Conservation (phyloP, 2,888 invertebrate species). For the Parasteatoda lunata region DNA sequence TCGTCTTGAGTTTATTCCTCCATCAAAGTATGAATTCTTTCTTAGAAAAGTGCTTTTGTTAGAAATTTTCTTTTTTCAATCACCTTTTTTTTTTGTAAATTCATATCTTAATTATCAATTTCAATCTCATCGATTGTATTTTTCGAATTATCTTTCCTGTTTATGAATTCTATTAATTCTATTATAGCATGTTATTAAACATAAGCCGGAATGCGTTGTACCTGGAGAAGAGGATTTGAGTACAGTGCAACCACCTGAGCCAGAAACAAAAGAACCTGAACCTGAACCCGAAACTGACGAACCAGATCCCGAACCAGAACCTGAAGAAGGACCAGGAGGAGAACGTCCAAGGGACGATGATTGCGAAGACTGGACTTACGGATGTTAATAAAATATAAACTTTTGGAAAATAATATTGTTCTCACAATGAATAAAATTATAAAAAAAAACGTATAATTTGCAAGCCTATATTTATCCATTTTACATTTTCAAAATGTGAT, state of each 20-base stretch:
- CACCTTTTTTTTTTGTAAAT: too few relatives aligned
- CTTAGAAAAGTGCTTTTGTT: too few relatives aligned
- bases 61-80: too few relatives aligned
- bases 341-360: constrained; percentile 39
- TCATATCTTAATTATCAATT: too few relatives aligned
- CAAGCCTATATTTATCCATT: neutral
- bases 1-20: too few relatives aligned
- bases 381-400: constrained; percentile 12
- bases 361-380: constrained; percentile 36
- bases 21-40: too few relatives aligned
- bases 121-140: too few relatives aligned
- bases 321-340: neutral
- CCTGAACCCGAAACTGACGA: neutral
- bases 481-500: neutral
- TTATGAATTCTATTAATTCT: too few relatives aligned
- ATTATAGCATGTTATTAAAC: constrained; percentile 35
- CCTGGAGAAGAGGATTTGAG: constrained; percentile 13
- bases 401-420: neutral
- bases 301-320: constrained; percentile 14
- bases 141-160: too few relatives aligned
- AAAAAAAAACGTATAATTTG: neutral
- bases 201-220: constrained; percentile 48
- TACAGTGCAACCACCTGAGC: neutral
- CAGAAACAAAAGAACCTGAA: constrained; percentile 14
- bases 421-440: neutral